Conservation (phyloP, 2,797 vertebrate genomes). For the Dermochelys coriacea region DNA sequence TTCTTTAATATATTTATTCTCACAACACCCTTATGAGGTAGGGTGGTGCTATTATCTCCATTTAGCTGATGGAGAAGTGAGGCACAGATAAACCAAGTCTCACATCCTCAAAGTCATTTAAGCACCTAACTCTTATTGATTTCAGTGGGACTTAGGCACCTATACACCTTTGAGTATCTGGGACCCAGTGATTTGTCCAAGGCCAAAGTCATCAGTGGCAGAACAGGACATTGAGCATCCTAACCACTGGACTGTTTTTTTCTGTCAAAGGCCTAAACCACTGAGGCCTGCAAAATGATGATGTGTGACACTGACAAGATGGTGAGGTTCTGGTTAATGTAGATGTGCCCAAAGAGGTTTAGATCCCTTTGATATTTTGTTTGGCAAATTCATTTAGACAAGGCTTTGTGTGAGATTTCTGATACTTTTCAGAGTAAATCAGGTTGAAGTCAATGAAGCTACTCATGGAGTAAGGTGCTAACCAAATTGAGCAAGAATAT, state of each 20-base stretch:
- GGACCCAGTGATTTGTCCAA: not conserved
- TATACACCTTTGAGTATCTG: not conserved
- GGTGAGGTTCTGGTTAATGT: not conserved
- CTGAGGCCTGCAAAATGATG: not conserved
- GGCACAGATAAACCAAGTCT: not conserved
- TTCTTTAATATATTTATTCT: not conserved
- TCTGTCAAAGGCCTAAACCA: not conserved
- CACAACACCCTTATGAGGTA: not conserved
- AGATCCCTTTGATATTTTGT: not conserved
- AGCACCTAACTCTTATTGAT: not conserved
- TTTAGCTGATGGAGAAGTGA: not conserved
- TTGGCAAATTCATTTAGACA: not conserved
- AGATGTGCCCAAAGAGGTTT: not conserved
- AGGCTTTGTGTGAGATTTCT: fast-evolving
- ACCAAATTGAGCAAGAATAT: not conserved
- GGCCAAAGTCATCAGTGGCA: not conserved
- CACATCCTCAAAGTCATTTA: not conserved
- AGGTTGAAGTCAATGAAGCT: not conserved
- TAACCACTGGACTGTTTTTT: not conserved
- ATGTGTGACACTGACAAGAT: not conserved
- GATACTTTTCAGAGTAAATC: not conserved
- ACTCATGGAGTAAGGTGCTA: not conserved
- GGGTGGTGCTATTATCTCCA: not conserved
- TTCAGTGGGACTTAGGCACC: not conserved
- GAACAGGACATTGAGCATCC: not conserved